Conservation (phyloP, 2,797 vertebrate species). For the Glossophaga mutica region DNA sequence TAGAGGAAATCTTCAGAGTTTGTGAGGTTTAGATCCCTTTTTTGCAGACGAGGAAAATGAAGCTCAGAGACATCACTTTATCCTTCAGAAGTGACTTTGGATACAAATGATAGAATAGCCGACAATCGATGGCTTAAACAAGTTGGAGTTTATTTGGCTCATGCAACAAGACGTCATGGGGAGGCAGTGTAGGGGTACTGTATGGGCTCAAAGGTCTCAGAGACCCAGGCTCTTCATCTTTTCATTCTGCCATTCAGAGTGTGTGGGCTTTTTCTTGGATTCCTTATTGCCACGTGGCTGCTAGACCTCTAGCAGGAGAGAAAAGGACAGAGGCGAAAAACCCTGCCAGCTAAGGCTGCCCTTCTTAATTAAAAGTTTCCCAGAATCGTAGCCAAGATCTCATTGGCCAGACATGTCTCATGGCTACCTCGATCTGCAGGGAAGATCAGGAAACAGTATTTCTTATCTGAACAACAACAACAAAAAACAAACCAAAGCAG, state of each 20-base stretch:
- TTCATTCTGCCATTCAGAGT: background rate
- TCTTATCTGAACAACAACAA: background rate
- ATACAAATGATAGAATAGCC: background rate
- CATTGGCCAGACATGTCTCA: background rate
- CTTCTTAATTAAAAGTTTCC: background rate
- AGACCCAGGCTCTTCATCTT: background rate
- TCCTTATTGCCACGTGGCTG: background rate
- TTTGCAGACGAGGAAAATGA: background rate
- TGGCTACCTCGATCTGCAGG: background rate
- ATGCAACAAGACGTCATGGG: background rate
- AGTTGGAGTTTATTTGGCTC: background rate
- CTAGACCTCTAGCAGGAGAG: background rate
- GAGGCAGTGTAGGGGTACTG: background rate
- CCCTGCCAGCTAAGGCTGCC: background rate
- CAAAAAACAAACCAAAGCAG: background rate
- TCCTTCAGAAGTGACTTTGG: background rate
- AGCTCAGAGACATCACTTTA: background rate
- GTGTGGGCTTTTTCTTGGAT: background rate
- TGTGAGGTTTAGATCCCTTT: background rate
- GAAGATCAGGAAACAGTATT: background rate
- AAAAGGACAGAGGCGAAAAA: background rate
- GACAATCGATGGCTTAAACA: background rate
- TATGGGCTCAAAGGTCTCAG: background rate
- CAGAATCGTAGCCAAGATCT: background rate
- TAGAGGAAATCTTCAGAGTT: background rate